These are phyloP conservation scores for Eurystomus glaucurus DNA, from an alignment of 2,797 vertebrate genomes.

Conservation along the genomic window DNA sequence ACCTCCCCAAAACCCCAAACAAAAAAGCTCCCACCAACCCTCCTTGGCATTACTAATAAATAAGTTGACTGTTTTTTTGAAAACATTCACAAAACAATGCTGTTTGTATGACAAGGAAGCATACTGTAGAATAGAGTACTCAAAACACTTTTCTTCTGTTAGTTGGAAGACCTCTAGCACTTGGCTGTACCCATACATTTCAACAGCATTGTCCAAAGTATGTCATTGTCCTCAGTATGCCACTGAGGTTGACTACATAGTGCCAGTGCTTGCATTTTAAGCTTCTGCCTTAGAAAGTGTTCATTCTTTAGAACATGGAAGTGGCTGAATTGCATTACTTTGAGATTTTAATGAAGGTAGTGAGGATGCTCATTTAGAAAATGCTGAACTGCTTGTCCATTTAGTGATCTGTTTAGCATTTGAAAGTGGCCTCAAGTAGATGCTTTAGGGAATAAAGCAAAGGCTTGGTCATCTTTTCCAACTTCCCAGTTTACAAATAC, in stretches of 20 bases:
- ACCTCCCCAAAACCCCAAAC: fast-evolving
- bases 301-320: not conserved
- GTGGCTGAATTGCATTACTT: not conserved
- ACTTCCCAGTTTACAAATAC: not conserved
- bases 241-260: not conserved
- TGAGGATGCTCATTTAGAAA: not conserved
- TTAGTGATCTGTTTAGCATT: not conserved
- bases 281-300: not conserved
- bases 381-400: not conserved
- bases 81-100: not conserved
- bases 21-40: not conserved
- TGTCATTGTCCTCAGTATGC: not conserved
- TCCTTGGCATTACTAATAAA: not conserved
- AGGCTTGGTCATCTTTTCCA: not conserved
- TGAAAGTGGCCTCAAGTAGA: not conserved
- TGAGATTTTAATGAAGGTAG: not conserved
- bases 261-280: not conserved
- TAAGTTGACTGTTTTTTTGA: not conserved
- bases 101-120: not conserved
- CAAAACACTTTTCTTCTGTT: not conserved
- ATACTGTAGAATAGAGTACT: not conserved
- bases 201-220: not conserved
- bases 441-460: not conserved
- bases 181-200: not conserved
- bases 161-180: not conserved